Evolutionary conservation across 2,113 vertebrate species (phyloP).

Genomic region (Promerops cafer): DNA sequence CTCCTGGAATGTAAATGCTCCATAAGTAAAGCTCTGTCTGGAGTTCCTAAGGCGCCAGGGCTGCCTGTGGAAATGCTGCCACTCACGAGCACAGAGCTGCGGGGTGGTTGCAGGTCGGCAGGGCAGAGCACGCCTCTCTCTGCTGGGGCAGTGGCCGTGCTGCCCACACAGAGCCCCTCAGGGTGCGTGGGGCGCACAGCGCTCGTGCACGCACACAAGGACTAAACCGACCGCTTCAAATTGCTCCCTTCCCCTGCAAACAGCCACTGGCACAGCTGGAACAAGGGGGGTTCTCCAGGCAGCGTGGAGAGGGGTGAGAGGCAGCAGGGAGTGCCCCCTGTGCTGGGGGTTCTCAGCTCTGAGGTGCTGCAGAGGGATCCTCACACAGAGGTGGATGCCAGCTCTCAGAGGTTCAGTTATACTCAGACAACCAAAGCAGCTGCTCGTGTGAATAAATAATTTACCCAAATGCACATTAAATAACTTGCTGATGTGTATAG

Average conservation of each 20-base stretch:
- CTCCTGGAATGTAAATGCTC: not conserved
- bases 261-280: not conserved
- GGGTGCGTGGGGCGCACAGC: rapidly evolving
- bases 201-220: rapidly evolving
- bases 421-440: not conserved
- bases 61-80: not conserved
- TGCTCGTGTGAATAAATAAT: not conserved
- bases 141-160: not conserved
- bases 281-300: not conserved
- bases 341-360: not conserved
- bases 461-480: not conserved
- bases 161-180: not conserved
- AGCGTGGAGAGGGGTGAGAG: not conserved
- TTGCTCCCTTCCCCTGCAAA: not conserved
- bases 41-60: not conserved
- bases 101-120: not conserved
- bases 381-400: not conserved
- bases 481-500: not conserved
- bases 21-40: not conserved
- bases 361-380: too few relatives aligned
- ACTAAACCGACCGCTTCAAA: not conserved
- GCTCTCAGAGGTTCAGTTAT: not conserved
- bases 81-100: not conserved
- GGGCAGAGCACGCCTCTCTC: not conserved
- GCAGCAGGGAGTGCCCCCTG: not conserved